Evolutionary conservation across 1,140 invertebrate species (phyloP).

Genomic region (Oppia nitens): DNA sequence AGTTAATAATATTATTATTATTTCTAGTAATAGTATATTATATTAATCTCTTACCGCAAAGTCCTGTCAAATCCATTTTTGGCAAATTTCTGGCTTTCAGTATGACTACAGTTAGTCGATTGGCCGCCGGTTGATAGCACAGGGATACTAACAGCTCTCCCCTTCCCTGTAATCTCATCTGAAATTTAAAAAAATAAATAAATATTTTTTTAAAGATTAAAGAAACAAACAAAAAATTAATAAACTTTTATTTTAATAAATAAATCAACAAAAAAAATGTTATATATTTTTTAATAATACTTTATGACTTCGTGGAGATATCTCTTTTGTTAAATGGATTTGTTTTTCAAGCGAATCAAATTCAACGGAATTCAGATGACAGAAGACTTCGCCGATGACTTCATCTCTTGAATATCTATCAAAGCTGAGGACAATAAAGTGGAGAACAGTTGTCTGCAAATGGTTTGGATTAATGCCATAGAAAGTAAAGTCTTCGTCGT

Average conservation of each 20-base stretch:
- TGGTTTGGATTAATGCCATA: slow-evolving; percentile 72
- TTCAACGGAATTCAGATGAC: slow-evolving; percentile 29
- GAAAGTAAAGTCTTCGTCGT: slow-evolving; percentile 93
- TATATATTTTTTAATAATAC: background rate
- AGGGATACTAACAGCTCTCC: slow-evolving; percentile 78
- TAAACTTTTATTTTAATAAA: too few species aligned
- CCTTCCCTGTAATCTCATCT: slow-evolving; percentile 69
- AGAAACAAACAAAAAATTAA: too few species aligned
- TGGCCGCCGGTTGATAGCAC: slow-evolving; percentile 82
- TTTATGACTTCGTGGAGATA: slow-evolving; percentile 17
- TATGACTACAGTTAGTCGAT: slow-evolving; percentile 70
- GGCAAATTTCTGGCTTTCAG: slow-evolving; percentile 82
- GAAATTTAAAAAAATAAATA: slow-evolving; percentile 18
- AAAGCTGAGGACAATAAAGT: slow-evolving; percentile 88
- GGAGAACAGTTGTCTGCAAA: slow-evolving; percentile 64
- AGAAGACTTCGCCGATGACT: slow-evolving; percentile 91
- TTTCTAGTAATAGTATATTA: slow-evolving; percentile 2
- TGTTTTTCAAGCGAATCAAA: slow-evolving; percentile 20
- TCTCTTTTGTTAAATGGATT: slow-evolving; percentile 18
- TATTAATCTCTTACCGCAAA: slow-evolving; percentile 41
- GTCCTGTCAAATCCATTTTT: slow-evolving; percentile 84
- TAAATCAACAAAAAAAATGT: background rate
- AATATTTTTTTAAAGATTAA: background rate
- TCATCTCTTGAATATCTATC: slow-evolving; percentile 93
- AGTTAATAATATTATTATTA: slow-evolving; percentile 6